phyloP scores from a whole-genome alignment of 1,140 invertebrate species.

The Bombus confusus region DNA sequence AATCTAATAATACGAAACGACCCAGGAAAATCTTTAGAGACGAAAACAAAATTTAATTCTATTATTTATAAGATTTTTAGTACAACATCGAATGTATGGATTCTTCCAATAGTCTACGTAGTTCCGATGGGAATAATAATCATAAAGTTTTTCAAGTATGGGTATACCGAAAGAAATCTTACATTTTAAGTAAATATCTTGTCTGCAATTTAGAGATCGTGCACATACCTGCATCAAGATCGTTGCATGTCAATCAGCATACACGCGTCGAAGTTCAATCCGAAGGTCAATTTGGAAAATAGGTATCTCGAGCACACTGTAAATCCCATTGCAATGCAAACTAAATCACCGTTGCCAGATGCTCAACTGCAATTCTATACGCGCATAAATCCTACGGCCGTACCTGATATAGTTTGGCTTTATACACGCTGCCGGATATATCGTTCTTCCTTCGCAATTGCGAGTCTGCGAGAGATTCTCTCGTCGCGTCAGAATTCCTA shows the following conservation, averaged over 20 bases:
- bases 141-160: background rate
- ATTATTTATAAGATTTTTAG: background rate
- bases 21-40: background rate
- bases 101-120: background rate
- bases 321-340: slow-evolving; percentile 44
- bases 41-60: background rate
- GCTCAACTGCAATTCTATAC: slow-evolving; percentile 51
- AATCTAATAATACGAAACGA: too few species aligned
- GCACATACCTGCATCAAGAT: background rate
- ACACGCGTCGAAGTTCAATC: background rate
- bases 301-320: slow-evolving; percentile 28
- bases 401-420: slow-evolving; percentile 35
- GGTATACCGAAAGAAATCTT: background rate
- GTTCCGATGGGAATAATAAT: background rate
- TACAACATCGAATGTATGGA: background rate
- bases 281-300: slow-evolving; percentile 45
- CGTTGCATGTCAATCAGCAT: background rate
- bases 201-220: background rate
- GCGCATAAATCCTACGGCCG: slow-evolving; percentile 42
- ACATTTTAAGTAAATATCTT: background rate
- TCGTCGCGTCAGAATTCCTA: slow-evolving; percentile 17
- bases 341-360: slow-evolving; percentile 49
- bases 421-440: slow-evolving; percentile 29
- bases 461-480: background rate
- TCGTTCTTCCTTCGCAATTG: slow-evolving; percentile 42